phyloP scores from a whole-genome alignment of 2,888 invertebrate genomes.

The Elmis aenea region DNA sequence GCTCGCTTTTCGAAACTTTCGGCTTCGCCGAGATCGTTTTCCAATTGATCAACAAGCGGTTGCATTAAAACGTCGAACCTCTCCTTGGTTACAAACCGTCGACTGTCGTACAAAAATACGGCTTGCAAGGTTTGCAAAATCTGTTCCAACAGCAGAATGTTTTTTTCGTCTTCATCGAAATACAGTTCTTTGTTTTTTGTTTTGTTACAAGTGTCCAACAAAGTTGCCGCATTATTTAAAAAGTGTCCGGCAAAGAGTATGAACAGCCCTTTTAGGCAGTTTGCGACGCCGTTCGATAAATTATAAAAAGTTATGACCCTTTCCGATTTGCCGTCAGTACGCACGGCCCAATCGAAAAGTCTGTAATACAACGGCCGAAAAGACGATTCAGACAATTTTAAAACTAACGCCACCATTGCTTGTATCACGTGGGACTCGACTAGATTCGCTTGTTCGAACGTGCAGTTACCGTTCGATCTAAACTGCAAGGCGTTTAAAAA shows the following conservation, averaged over 20 bases:
- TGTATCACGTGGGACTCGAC: slow-evolving; percentile 73
- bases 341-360: slow-evolving; percentile 82
- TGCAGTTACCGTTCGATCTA: slow-evolving; percentile 50
- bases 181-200: slow-evolving; percentile 52
- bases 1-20: slow-evolving; percentile 57
- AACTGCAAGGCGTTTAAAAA: slow-evolving; percentile 70
- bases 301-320: slow-evolving; percentile 78
- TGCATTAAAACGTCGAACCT: slow-evolving; percentile 80
- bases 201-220: slow-evolving; percentile 66
- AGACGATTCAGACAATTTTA: slow-evolving; percentile 83
- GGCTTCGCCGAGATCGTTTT: slow-evolving; percentile 65
- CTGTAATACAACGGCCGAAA: slow-evolving; percentile 86
- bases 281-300: slow-evolving; percentile 73
- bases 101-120: slow-evolving; percentile 78
- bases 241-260: slow-evolving; percentile 86
- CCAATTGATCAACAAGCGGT: slow-evolving; percentile 84
- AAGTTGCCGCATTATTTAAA: slow-evolving; percentile 70
- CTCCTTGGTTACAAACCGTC: slow-evolving; percentile 78
- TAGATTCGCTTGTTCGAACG: slow-evolving; percentile 48
- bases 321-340: slow-evolving; percentile 57
- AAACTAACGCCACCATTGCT: slow-evolving; percentile 71
- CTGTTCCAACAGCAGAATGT: slow-evolving; percentile 60
- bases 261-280: slow-evolving; percentile 79
- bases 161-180: slow-evolving; percentile 53
- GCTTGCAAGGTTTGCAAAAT: slow-evolving; percentile 70